Base-by-base conservation (phyloP, 2,888 invertebrate species). In the Byasa hedistus region DNA sequence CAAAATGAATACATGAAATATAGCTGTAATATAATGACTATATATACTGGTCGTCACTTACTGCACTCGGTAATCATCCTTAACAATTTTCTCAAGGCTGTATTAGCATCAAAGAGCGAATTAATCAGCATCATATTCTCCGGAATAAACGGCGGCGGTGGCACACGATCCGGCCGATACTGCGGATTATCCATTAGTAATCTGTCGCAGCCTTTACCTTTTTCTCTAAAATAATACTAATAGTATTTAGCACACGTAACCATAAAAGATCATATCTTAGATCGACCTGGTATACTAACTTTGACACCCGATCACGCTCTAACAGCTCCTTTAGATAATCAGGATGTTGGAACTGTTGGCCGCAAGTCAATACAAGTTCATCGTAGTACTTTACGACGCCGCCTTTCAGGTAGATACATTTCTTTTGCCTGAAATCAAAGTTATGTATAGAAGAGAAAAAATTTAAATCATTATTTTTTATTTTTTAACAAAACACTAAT, bases 71-170 rank as follows among this genome's bases (percentile, higher is more conserved):
- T 76, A 60, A 89, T 84, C 82, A 91, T 81, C 23, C 71, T 68
- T 74, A 87, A 77, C 3, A 93, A 75, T 71, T 84, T 89, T 66
- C 79, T 79, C 57, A 93, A 76, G 39, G 84, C 83, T 3, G 79
- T 71, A 24, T 90, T 88, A 0, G 93, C 95, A 71, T 95, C 94
- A 27, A 81, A 82, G 61, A 93, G 85, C 1, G 93, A 92, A 78
- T 95, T 95, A 67, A 95, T 87, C 2, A 93, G 79, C 76, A 94
- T 93, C 22, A 94, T 91, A 77, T 95, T 95, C 0, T 89, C 84
- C 0, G 95, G 95, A 68, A 87, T 73, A 1, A 85, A 85, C 0
- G 85, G 83, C 0, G 80, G 71, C 0, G 75, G 61, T 0, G 85
- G 84, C 1, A 89, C 86, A 3, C 70, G 69, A 54, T 87, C 87